phyloP scores from a whole-genome alignment of 2,888 invertebrate species.

The Allolobophora icterica region DNA sequence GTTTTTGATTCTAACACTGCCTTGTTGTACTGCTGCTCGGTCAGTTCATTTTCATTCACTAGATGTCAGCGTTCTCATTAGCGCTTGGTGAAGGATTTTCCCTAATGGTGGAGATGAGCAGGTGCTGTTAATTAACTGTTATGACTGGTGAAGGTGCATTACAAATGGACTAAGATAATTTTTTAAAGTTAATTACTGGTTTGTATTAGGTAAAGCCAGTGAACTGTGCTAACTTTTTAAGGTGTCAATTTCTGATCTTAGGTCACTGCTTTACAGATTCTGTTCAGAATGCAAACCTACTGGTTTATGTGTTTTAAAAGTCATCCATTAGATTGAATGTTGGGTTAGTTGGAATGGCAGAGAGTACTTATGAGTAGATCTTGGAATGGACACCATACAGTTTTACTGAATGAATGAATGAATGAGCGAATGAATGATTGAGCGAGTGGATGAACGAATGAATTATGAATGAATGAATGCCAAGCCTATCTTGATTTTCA shows the following conservation, averaged over 20 bases:
- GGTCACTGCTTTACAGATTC: neutral
- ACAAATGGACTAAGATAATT: neutral
- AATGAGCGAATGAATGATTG: neutral
- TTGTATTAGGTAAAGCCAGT: neutral
- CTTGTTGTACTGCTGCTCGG: neutral
- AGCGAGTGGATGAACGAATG: no score
- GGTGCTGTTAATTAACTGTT: neutral
- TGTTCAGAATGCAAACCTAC: neutral
- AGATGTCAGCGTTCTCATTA: neutral
- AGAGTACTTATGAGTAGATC: neutral
- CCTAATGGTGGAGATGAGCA: no score
- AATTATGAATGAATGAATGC: no score
- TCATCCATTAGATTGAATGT: neutral
- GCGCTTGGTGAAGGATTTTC: neutral
- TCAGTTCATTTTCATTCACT: conserved; percentile 17
- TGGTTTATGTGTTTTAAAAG: neutral
- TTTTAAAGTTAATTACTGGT: neutral
- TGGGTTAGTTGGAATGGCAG: neutral
- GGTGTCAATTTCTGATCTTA: neutral
- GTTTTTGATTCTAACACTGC: neutral
- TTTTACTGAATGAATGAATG: neutral
- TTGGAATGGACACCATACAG: neutral
- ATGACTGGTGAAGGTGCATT: neutral
- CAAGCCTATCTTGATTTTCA: no score
- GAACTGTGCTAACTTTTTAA: neutral